Conservation (phyloP, 1,140 invertebrate genomes). For the fruit fly (Drosophila melanogaster) region Release_6_plus_ISO1_MT NT_037436.4:11741501-11742000, state of each 20-base stretch:
- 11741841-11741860: conserved; percentile 63
- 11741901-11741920: conserved; percentile 64
- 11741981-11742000: conserved; percentile 30
- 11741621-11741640: conserved; percentile 82
- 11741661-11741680: conserved; percentile 43
- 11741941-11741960: too few relatives aligned
- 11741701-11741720: conserved; percentile 32
- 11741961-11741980: not conserved
- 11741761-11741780: conserved; percentile 74
- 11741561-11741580: conserved; percentile 59
- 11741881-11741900: conserved; percentile 77
- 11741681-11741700: conserved; percentile 68
- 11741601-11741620: conserved; percentile 65
- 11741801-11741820: conserved; percentile 30
- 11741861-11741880: conserved; percentile 81
- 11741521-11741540: too few relatives aligned
- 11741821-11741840: conserved; percentile 37
- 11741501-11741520: not conserved
- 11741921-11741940: conserved; percentile 1
- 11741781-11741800: conserved; percentile 72
- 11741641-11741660: conserved; percentile 68
- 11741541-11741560: not conserved
- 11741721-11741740: conserved; percentile 5
- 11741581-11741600: conserved; percentile 8
- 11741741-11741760: conserved; percentile 46